Conservation (phyloP, 1,140 invertebrate genomes). For the Euglossa dilemma region DNA sequence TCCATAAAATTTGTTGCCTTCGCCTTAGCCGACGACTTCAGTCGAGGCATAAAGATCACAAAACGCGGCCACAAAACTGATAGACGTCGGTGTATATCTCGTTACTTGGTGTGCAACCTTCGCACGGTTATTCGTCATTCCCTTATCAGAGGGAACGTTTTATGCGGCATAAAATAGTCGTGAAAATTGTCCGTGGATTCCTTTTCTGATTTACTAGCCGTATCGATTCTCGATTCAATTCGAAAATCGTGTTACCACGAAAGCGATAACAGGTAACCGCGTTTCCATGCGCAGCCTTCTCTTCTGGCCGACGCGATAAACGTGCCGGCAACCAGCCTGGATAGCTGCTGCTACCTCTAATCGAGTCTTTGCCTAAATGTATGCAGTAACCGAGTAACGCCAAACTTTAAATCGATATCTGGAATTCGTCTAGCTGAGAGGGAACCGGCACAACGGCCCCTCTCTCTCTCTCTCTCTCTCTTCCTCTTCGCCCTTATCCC, state of each 20-base stretch:
- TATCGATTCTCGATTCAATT: conserved; percentile 55
- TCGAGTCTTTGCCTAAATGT: conserved; percentile 52
- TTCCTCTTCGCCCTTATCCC: neutral
- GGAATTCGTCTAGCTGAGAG: conserved; percentile 46
- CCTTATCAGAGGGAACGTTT: conserved; percentile 21
- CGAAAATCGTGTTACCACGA: conserved; percentile 55
- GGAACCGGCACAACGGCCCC: conserved; percentile 25
- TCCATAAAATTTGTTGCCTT: neutral
- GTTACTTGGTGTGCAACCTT: neutral
- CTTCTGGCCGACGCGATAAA: conserved; percentile 38
- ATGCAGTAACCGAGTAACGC: conserved; percentile 52
- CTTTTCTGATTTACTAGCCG: conserved; percentile 41
- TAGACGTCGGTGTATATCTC: neutral
- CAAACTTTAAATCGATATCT: conserved; percentile 69
- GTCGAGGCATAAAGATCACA: neutral
- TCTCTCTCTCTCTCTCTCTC: neutral
- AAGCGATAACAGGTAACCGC: conserved; percentile 45
- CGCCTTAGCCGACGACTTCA: neutral
- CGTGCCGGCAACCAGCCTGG: neutral
- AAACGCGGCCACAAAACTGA: neutral
- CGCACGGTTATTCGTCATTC: conserved; percentile 35
- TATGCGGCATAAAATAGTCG: conserved; percentile 49
- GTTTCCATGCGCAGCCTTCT: conserved; percentile 18
- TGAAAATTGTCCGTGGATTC: conserved; percentile 48
- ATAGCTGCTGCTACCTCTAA: conserved; percentile 44